A percentile compares a stretch with the other conserved stretches of the same genome.
Evolutionary conservation across 2,888 invertebrate genomes (phyloP).

Genomic region (Hypomecis punctinalis): DNA sequence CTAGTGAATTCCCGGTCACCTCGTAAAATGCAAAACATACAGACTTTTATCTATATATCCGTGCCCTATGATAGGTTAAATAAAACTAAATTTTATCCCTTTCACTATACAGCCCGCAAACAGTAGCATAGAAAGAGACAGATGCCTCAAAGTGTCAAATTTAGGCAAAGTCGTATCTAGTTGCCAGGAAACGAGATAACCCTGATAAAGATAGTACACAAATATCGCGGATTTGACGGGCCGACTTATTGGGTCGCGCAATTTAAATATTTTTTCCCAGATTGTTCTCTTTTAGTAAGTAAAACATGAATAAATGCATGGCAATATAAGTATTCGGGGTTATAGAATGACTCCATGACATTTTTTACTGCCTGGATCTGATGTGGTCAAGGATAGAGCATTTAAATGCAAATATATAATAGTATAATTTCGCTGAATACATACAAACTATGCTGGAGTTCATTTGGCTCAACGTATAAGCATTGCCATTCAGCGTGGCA

Average conservation of each 20-base stretch:
- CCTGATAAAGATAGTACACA: conserved; percentile 35
- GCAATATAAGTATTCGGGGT: background rate
- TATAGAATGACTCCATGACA: background rate
- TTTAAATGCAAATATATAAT: too few relatives aligned
- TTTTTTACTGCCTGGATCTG: background rate
- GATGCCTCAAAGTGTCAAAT: conserved; percentile 34
- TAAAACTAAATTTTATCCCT: background rate
- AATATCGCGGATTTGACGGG: conserved; percentile 44
- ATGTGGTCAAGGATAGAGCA: too few relatives aligned
- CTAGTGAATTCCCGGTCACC: too few relatives aligned
- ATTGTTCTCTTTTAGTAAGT: background rate
- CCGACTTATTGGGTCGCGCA: conserved; percentile 19
- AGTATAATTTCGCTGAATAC: too few relatives aligned
- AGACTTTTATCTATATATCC: too few relatives aligned
- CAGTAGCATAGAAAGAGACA: conserved; percentile 21
- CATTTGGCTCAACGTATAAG: too few relatives aligned
- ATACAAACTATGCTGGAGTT: too few relatives aligned
- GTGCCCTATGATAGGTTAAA: too few relatives aligned
- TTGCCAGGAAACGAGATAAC: conserved; percentile 61
- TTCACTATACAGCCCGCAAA: background rate
- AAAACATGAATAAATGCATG: conserved; percentile 9
- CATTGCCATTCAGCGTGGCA: too few relatives aligned
- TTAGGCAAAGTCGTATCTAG: conserved; percentile 52
- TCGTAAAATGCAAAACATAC: too few relatives aligned
- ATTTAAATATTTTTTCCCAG: conserved; percentile 18